Conservation (phyloP, 2,113 vertebrate genomes). For the Dasyornis broadbenti region DNA sequence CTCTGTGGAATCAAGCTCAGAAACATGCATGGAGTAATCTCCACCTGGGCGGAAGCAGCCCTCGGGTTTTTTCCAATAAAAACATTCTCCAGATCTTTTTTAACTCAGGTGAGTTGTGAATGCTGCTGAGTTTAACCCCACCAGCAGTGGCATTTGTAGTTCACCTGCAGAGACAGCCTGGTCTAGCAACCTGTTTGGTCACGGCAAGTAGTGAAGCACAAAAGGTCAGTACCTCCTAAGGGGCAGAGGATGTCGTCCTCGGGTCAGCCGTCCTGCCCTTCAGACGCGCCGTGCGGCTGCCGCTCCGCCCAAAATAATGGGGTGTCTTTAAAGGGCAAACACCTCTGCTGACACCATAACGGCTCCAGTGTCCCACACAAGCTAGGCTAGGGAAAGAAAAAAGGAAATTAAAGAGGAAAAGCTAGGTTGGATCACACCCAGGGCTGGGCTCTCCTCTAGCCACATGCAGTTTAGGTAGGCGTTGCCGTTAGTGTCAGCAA, state of each 20-base stretch:
- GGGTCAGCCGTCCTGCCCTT: constrained; percentile 80
- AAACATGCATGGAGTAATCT: neutral
- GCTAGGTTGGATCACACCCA: constrained; percentile 53
- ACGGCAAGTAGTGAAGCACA: constrained; percentile 70
- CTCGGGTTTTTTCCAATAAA: neutral
- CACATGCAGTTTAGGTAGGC: constrained; percentile 55
- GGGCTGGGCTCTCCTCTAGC: constrained; percentile 53
- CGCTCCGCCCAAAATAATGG: constrained; percentile 77
- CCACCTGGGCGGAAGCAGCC: neutral
- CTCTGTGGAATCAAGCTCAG: neutral
- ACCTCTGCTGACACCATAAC: constrained; percentile 81
- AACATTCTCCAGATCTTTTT: neutral
- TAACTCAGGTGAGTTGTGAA: neutral
- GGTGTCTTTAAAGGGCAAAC: constrained; percentile 79
- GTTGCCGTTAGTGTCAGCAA: neutral
- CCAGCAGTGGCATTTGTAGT: neutral
- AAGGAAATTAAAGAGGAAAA: constrained; percentile 78
- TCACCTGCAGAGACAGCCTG: constrained; percentile 1
- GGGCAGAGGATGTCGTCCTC: constrained; percentile 76
- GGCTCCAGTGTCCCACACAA: constrained; percentile 81
- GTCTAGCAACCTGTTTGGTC: constrained; percentile 12
- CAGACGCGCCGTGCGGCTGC: constrained; percentile 75
- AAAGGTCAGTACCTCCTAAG: constrained; percentile 81
- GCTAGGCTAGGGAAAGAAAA: constrained; percentile 80
- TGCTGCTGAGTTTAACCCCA: neutral